phyloP scores from a whole-genome alignment of 2,797 vertebrate genomes.

The Sebastes taczanowskii region DNA sequence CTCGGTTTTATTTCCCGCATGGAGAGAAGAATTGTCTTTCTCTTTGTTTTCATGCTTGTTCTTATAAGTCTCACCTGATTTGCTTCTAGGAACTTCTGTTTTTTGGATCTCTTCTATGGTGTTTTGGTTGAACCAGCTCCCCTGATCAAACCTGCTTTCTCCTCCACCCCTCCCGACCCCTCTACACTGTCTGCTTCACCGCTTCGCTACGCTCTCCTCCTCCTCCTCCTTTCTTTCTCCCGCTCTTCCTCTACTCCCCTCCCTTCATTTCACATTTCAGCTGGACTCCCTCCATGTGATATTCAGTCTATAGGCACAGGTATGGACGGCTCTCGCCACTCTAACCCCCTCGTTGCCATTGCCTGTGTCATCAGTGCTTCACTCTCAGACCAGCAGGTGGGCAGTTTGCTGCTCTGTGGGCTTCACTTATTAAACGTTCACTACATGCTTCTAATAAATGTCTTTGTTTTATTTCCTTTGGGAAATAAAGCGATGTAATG shows the following conservation, averaged over 20 bases:
- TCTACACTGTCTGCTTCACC: constrained; percentile 45
- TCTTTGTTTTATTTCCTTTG: constrained; percentile 58
- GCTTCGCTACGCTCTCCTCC: constrained; percentile 43
- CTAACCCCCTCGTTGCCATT: not conserved
- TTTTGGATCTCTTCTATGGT: constrained; percentile 4
- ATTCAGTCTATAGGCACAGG: constrained; percentile 96
- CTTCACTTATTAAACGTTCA: constrained; percentile 54
- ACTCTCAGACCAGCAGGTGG: constrained; percentile 49
- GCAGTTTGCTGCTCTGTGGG: constrained; percentile 63
- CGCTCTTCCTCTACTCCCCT: constrained; percentile 71
- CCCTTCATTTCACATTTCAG: constrained; percentile 81
- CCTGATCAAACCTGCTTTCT: constrained; percentile 67
- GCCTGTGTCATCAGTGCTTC: constrained; percentile 54
- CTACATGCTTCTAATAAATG: constrained; percentile 32
- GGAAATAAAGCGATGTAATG: constrained; percentile 67
- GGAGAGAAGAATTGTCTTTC: not conserved
- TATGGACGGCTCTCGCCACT: constrained; percentile 79
- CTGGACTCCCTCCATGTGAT: constrained; percentile 93
- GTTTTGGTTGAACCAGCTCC: constrained; percentile 65
- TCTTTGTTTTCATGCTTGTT: constrained; percentile 17
- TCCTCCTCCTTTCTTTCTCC: not conserved
- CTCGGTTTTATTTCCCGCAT: not conserved
- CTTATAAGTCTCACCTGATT: constrained; percentile 6
- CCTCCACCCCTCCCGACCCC: constrained; percentile 17
- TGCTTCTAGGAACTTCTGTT: constrained; percentile 14